Evolutionary conservation across 2,113 vertebrate genomes (phyloP).

Genomic region (Atherinomorus stipes): DNA sequence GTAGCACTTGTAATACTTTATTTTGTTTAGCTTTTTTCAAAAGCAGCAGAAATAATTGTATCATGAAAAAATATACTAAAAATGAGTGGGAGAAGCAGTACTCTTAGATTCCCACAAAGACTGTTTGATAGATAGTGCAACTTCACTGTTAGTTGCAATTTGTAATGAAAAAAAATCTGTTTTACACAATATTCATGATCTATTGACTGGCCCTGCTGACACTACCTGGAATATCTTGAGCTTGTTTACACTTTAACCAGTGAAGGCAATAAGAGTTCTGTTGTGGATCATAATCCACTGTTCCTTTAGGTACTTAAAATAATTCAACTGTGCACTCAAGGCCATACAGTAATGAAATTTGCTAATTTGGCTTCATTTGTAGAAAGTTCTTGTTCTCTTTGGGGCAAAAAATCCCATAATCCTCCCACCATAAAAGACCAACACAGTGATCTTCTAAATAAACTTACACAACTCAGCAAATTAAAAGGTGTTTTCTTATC

Average conservation of each 20-base stretch:
- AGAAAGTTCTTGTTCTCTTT: conserved; percentile 35
- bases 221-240: not conserved
- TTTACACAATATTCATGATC: conserved; percentile 6
- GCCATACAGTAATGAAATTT: not conserved
- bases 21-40: conserved; percentile 11
- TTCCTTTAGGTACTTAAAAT: conserved; percentile 11
- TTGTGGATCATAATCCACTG: not conserved
- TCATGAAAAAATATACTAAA: not conserved
- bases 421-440: conserved; percentile 22
- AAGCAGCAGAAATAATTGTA: conserved; percentile 25
- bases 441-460: conserved; percentile 47
- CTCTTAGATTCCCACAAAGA: conserved; percentile 34
- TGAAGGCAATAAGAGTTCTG: conserved; percentile 9
- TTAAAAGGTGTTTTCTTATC: conserved; percentile 62
- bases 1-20: conserved; percentile 26
- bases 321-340: conserved; percentile 16
- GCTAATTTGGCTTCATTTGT: conserved; percentile 32
- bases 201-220: not conserved
- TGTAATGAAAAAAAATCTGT: conserved; percentile 1
- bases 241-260: not conserved
- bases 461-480: conserved; percentile 55
- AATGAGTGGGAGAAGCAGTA: conserved; percentile 10
- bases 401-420: conserved; percentile 29
- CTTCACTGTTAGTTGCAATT: conserved; percentile 4
- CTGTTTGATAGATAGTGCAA: conserved; percentile 4